Conservation (phyloP, 2,888 invertebrate species). For the Eupelmus urozonus region DNA sequence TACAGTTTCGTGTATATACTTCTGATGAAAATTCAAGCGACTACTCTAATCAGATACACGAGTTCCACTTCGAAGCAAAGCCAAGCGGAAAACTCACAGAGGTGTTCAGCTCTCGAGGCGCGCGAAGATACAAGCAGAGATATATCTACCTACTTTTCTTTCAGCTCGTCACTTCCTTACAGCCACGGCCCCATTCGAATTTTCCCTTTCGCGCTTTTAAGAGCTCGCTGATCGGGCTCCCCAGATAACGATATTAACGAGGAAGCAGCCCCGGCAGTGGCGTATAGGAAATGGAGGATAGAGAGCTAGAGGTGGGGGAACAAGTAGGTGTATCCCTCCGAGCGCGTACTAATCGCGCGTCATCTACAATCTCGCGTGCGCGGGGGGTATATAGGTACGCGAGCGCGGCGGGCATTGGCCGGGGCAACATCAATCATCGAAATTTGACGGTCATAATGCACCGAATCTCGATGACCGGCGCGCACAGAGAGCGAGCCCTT, state of each 20-base stretch:
- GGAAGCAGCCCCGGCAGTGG: not conserved
- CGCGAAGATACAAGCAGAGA: no score
- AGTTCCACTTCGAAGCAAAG: no score
- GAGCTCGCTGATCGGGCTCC: not conserved
- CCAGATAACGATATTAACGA: constrained; percentile 28
- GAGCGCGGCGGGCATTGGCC: constrained; percentile 20
- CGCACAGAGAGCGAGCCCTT: constrained; percentile 10
- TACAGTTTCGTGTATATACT: no score
- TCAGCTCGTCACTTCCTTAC: no score
- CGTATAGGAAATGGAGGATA: constrained; percentile 20
- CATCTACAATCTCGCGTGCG: constrained; percentile 39
- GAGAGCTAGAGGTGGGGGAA: not conserved
- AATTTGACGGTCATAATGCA: constrained; percentile 72
- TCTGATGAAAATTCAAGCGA: no score
- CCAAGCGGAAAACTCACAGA: no score
- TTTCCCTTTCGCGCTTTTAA: constrained; percentile 4
- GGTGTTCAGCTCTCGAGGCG: no score
- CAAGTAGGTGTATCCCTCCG: not conserved
- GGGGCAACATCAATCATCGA: constrained; percentile 71
- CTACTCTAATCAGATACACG: no score
- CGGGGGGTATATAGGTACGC: not conserved
- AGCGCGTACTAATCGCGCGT: constrained; percentile 35
- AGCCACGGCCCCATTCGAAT: not conserved
- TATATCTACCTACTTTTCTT: no score
- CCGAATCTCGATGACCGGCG: constrained; percentile 66